Evolutionary conservation across 1,140 invertebrate species (phyloP).

Genomic region (Helicoverpa armigera): DNA sequence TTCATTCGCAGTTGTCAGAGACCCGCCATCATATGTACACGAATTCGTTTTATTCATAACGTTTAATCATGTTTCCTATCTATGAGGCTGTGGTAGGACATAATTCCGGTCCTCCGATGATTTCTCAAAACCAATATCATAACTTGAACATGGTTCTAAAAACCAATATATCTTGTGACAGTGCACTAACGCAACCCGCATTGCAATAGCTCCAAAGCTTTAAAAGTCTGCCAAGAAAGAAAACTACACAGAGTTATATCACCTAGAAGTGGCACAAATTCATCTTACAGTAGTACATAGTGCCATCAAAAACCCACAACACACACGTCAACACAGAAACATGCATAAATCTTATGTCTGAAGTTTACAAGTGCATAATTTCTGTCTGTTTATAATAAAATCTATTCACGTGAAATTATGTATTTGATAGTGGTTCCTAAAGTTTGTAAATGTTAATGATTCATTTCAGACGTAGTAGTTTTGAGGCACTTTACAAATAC

Average conservation of each 20-base stretch:
- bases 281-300: not conserved
- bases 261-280: not conserved
- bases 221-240: too few species aligned
- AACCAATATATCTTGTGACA: too few species aligned
- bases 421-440: not conserved
- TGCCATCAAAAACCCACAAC: not conserved
- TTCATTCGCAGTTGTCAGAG: too few species aligned
- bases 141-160: too few species aligned
- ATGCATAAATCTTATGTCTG: not conserved
- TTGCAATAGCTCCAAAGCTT: too few species aligned
- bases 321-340: not conserved
- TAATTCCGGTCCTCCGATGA: too few species aligned
- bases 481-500: too few species aligned
- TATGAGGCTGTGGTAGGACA: not conserved
- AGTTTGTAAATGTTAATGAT: not conserved
- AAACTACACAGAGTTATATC: not conserved
- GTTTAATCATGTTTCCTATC: not conserved
- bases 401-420: not conserved
- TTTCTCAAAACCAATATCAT: too few species aligned
- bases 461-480: not conserved
- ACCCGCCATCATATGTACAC: too few species aligned
- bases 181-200: too few species aligned
- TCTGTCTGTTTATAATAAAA: not conserved
- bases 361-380: slow-evolving; percentile 25
- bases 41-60: not conserved